A percentile compares a stretch with the other conserved stretches of the same genome.
Conservation (phyloP, 2,797 vertebrate genomes). For the Coreius guichenoti region DNA sequence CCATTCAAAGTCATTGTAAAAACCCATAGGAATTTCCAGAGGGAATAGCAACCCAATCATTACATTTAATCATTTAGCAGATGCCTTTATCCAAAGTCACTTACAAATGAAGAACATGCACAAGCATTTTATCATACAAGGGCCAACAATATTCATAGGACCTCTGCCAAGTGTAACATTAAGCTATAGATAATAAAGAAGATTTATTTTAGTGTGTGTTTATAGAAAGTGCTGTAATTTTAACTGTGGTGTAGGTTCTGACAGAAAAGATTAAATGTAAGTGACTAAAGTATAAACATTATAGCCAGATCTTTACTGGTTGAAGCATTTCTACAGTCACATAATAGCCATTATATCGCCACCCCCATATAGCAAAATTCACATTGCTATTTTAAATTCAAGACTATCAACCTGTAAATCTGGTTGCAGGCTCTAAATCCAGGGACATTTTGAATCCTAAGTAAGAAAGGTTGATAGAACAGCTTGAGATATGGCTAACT, state of each 20-base stretch:
- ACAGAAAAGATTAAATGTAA: not conserved
- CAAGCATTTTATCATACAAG: not conserved
- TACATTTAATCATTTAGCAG: not conserved
- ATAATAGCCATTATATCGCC: not conserved
- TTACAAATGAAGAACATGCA: not conserved
- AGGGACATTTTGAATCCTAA: not conserved
- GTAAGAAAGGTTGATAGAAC: constrained; percentile 11
- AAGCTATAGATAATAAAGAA: not conserved
- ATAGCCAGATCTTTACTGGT: not conserved
- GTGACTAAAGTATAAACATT: not conserved
- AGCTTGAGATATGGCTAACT: not conserved
- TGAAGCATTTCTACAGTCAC: not conserved
- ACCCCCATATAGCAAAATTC: not conserved
- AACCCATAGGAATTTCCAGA: not conserved
- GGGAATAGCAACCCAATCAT: not conserved
- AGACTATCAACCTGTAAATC: not conserved
- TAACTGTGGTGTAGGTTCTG: not conserved
- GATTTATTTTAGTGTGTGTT: not conserved
- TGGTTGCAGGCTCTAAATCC: not conserved
- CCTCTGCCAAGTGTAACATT: not conserved
- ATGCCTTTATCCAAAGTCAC: not conserved
- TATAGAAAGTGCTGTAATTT: not conserved
- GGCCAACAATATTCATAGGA: not conserved
- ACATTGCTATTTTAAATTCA: not conserved
- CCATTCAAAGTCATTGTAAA: not conserved